Evolutionary conservation across 2,797 vertebrate species (phyloP), one percentile per base, ranked within the genome.

Genomic region (Apodemus agrarius): DNA sequence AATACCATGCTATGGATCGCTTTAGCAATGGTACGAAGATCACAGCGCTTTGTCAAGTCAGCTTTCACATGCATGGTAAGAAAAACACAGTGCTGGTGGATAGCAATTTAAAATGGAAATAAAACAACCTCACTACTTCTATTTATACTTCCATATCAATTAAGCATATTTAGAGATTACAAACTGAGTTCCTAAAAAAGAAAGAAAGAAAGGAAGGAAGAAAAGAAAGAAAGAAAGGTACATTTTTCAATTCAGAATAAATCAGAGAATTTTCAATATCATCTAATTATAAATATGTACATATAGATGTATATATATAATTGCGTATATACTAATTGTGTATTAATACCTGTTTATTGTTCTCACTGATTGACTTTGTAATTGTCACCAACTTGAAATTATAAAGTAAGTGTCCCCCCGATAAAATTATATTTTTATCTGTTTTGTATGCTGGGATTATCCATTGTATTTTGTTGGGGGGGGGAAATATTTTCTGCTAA

Each of bases 381-480:
- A 93, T 49, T 72, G 16, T 54, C 46, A 74, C 72, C 85, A 76
- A 87, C 87, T 57, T 92, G 22, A 95, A 89, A 22, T 93, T 67
- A 46, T 10, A 91, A 81, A 75, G 16, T 85, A 90, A 94, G n/a
- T 24, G 16, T 93, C n/a, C 75, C 29, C 67, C 17, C 21, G 40
- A 43, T 34, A 74, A 93, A 86, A 95, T 31, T 24, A 24, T 89
- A 31, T 24, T 67, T 90, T 75, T 22, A 87, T 84, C 57, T 57
- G 34, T 78, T 83, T 72, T 34, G 37, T 59, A 76, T 84, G 24
- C 85, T 72, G 57, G 13, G 11, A 7, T 90, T 87, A 37, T 49
- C 34, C 12, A 16, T 49, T 14, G 31, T 52, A 93, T 37, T 89
- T 93, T 91, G 13, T 54, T 81, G 89, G 7, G 3, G 6, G 4